Percentiles rank a stretch among this genome's conserved stretches.
phyloP scores from a whole-genome alignment of 2,113 vertebrate genomes.

The Meleagris gallopavo region DNA sequence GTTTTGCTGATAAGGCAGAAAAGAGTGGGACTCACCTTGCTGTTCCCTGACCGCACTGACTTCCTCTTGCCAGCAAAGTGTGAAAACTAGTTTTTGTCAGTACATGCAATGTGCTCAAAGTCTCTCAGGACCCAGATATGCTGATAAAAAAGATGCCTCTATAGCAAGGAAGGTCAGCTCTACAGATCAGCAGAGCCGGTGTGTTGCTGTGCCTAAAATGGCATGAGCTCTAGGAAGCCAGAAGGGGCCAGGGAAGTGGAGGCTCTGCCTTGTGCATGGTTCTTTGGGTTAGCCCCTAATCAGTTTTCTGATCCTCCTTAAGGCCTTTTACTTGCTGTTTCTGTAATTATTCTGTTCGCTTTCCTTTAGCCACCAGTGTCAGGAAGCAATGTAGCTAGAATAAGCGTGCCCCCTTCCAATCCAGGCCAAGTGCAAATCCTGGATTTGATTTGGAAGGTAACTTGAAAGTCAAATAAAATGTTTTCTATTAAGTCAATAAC shows the following conservation, averaged over 20 bases:
- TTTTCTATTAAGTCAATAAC: background rate
- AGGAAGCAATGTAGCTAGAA: background rate
- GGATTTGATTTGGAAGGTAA: background rate
- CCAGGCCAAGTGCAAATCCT: background rate
- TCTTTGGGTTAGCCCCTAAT: background rate
- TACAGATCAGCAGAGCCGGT: background rate
- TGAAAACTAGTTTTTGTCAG: background rate
- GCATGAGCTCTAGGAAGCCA: background rate
- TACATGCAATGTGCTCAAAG: background rate
- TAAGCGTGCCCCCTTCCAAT: background rate
- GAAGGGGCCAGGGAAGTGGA: background rate
- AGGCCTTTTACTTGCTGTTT: background rate
- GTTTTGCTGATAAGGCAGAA: constrained; percentile 30
- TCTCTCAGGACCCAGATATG: background rate
- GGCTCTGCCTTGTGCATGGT: background rate
- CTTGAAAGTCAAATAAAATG: background rate
- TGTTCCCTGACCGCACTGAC: background rate
- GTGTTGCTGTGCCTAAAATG: background rate
- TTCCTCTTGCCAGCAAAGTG: background rate
- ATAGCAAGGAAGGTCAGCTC: background rate
- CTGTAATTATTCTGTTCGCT: background rate
- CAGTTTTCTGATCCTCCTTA: background rate
- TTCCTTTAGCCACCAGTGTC: background rate
- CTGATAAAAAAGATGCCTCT: background rate
- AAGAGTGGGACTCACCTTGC: background rate